These are phyloP conservation scores for Pangasius larnaudii DNA, from an alignment of 2,797 vertebrate genomes.

Conservation along the genomic window DNA sequence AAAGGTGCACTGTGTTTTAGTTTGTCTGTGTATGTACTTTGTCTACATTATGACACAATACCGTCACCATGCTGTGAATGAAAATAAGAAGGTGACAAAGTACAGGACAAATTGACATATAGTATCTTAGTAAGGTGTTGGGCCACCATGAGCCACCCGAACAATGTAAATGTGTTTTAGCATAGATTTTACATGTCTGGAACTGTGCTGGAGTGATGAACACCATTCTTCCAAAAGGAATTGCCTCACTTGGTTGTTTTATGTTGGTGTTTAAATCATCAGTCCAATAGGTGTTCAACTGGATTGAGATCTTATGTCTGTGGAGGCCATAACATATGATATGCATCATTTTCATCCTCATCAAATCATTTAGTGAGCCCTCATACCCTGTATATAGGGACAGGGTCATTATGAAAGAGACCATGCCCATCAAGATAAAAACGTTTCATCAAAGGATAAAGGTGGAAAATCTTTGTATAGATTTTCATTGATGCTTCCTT, in stretches of 20 bases:
- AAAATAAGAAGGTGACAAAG: not conserved
- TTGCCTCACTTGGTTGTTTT: not conserved
- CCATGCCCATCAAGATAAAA: not conserved
- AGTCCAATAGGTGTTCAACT: not conserved
- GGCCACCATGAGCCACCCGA: not conserved
- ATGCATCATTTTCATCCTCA: not conserved
- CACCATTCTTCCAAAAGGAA: not conserved
- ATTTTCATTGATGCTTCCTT: not conserved
- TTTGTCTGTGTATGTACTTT: not conserved
- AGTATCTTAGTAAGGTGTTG: not conserved
- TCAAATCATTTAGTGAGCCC: not conserved
- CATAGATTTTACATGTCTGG: not conserved
- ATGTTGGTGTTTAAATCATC: not conserved
- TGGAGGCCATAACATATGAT: not conserved
- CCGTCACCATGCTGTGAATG: not conserved
- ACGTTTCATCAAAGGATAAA: not conserved
- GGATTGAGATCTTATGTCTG: no score
- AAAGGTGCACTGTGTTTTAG: conserved; percentile 3
- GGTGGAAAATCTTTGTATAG: not conserved
- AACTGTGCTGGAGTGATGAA: not conserved
- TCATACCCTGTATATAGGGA: not conserved
- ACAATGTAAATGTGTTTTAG: not conserved
- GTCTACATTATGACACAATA: no score
- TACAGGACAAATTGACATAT: no score
- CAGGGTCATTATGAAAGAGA: not conserved